A percentile compares a stretch with the other conserved stretches of the same genome.
Conservation (phyloP, 2,113 vertebrate species). For the Gracilinanus agilis region DNA sequence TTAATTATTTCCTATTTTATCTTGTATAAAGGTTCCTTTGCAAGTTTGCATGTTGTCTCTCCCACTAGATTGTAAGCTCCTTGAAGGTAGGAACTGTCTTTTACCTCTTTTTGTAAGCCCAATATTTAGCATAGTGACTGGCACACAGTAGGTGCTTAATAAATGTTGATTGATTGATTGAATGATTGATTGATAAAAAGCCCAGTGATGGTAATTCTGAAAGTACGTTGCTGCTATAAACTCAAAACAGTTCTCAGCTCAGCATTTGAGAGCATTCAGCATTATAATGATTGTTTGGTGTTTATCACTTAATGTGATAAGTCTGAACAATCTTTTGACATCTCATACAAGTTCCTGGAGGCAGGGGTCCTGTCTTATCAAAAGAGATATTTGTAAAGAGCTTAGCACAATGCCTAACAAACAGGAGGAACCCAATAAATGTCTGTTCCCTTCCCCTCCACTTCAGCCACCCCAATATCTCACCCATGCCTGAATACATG, state of each 20-base stretch:
- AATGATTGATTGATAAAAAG: neutral
- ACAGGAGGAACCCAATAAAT: neutral
- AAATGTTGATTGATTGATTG: neutral
- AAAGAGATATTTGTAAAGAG: neutral
- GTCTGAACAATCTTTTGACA: neutral
- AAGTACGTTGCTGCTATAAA: neutral
- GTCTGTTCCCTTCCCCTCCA: neutral
- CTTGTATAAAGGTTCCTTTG: neutral
- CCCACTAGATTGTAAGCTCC: neutral
- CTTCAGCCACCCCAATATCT: neutral
- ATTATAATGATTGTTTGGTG: neutral
- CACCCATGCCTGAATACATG: neutral
- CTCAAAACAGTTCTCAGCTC: neutral
- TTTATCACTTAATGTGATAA: neutral
- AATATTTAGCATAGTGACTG: neutral
- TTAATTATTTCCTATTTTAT: neutral
- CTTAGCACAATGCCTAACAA: neutral
- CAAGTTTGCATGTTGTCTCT: neutral
- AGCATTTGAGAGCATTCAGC: neutral
- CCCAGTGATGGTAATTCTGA: neutral
- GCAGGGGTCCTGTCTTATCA: neutral
- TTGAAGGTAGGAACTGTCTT: neutral
- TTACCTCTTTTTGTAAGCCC: neutral
- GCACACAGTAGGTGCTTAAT: neutral
- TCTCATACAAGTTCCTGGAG: neutral